These are phyloP conservation scores for Leptonema lineaticorne DNA, from an alignment of 1,140 invertebrate species.

Conservation along the genomic window DNA sequence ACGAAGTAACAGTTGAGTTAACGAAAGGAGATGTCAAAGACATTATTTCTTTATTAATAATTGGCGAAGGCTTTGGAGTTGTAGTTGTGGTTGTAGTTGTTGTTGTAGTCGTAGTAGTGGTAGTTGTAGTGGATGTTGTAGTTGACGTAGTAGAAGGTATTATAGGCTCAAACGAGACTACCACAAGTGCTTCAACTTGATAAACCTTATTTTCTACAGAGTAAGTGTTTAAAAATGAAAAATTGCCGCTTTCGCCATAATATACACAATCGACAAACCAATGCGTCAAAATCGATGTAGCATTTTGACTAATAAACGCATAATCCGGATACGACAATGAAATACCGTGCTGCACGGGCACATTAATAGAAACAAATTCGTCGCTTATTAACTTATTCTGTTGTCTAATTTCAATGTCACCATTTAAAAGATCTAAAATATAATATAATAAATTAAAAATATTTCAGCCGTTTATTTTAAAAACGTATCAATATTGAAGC, in stretches of 20 bases:
- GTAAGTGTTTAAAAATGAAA: slow-evolving; percentile 65
- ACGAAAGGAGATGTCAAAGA: slow-evolving; percentile 40
- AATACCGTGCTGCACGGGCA: slow-evolving; percentile 60
- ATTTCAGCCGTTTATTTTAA: slow-evolving; percentile 5
- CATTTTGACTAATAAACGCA: slow-evolving; percentile 60
- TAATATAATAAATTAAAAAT: slow-evolving; percentile 15
- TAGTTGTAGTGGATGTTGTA: slow-evolving; percentile 59
- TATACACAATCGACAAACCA: slow-evolving; percentile 79
- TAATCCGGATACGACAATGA: slow-evolving; percentile 61
- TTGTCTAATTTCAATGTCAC: slow-evolving; percentile 63
- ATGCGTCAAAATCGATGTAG: slow-evolving; percentile 65
- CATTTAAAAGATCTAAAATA: slow-evolving; percentile 63
- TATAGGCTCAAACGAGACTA: slow-evolving; percentile 65
- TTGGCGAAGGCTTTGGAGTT: slow-evolving; percentile 36
- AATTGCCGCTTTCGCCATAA: slow-evolving; percentile 63
- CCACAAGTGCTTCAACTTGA: slow-evolving; percentile 67
- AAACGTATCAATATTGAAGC: slow-evolving; percentile 21
- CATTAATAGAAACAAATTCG: slow-evolving; percentile 63
- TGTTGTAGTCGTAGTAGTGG: slow-evolving; percentile 55
- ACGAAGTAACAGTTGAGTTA: neutral
- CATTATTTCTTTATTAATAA: too few relatives aligned
- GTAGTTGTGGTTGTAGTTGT: slow-evolving; percentile 48
- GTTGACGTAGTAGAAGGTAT: slow-evolving; percentile 62
- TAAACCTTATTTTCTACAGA: slow-evolving; percentile 60
- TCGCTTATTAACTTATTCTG: slow-evolving; percentile 54